These are phyloP conservation scores for Venustaconcha ellipsiformis DNA, from an alignment of 1,140 invertebrate species.

Conservation along the genomic window DNA sequence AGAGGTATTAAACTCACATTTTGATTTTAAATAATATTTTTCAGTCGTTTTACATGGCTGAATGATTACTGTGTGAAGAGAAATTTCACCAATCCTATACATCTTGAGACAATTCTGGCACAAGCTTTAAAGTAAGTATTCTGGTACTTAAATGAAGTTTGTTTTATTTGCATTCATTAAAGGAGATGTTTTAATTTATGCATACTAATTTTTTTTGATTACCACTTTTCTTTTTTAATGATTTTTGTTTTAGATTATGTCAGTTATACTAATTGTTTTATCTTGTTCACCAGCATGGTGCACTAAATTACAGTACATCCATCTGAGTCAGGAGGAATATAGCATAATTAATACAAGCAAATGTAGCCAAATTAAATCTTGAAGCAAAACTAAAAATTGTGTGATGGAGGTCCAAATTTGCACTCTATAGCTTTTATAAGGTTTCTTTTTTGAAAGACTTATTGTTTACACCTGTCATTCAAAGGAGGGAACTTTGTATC, in stretches of 20 bases:
- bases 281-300: background rate
- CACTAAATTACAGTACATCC: no score
- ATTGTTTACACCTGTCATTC: no score
- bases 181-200: background rate
- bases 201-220: background rate
- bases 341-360: no score
- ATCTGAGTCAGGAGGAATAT: no score
- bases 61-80: constrained; percentile 58
- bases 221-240: background rate
- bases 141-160: background rate
- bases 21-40: constrained; percentile 6
- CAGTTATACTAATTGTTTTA: background rate
- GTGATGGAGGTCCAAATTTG: no score
- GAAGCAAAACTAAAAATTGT: no score
- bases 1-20: background rate
- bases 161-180: background rate
- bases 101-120: constrained; percentile 49
- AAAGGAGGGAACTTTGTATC: no score
- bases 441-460: no score
- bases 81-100: constrained; percentile 58
- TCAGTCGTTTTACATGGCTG: constrained; percentile 52
- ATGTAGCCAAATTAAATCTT: no score
- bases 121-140: constrained; percentile 45
- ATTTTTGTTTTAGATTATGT: background rate
- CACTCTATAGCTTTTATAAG: no score